These are phyloP conservation scores for Bergia sp. DNA, from an alignment of 92 coral and sea anemone genomes.

Conservation along the genomic window DNA sequence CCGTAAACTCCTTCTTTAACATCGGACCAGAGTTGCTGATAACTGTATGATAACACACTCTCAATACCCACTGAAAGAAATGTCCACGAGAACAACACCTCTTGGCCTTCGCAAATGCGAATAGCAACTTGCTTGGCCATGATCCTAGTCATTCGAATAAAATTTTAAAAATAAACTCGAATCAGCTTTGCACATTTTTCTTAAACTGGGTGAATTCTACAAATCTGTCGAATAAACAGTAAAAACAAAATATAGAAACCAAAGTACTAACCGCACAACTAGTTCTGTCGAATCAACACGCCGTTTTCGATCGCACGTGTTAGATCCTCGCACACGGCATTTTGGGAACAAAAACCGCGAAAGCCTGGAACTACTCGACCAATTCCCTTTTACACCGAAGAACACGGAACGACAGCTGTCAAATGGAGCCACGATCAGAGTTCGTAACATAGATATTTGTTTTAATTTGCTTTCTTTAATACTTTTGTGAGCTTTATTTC, in stretches of 20 bases:
- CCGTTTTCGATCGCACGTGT: neutral
- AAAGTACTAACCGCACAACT: neutral
- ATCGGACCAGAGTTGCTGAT: neutral
- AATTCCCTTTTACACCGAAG: neutral
- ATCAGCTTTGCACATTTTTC: neutral
- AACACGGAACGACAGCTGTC: neutral
- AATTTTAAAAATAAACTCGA: neutral
- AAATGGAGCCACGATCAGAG: neutral
- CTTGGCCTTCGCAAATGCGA: neutral
- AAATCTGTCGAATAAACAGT: neutral
- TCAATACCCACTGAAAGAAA: conserved; percentile 3
- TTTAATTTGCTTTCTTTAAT: neutral
- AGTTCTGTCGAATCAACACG: neutral
- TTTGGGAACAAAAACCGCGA: neutral
- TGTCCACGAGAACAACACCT: neutral
- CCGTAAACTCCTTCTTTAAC: neutral
- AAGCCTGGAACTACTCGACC: too few species aligned
- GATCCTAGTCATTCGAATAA: neutral
- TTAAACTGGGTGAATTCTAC: neutral
- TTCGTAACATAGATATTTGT: neutral
- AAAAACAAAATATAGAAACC: neutral
- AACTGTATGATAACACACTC: neutral
- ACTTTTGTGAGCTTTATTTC: neutral
- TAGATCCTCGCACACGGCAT: neutral
- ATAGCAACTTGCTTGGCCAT: neutral